A percentile compares a stretch with the other conserved stretches of the same genome.
These are phyloP conservation scores for Poeciliopsis prolifica DNA, from an alignment of 2,113 vertebrate species.

Conservation along the genomic window DNA sequence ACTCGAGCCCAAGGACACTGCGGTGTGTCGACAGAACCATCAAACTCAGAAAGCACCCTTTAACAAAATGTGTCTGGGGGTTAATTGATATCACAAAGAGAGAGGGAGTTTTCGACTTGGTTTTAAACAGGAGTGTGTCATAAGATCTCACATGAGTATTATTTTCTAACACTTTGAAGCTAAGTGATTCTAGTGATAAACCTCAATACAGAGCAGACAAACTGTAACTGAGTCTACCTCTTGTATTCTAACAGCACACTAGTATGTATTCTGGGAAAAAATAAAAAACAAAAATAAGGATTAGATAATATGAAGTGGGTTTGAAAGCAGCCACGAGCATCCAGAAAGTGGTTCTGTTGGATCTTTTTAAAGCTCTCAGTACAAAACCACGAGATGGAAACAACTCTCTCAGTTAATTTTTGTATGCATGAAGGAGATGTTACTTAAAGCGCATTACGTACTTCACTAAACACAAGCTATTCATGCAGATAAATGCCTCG, in stretches of 20 bases:
- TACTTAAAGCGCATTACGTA: conserved; percentile 82
- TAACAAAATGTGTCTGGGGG: conserved; percentile 65
- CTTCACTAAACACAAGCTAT: conserved; percentile 80
- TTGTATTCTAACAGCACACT: conserved; percentile 2
- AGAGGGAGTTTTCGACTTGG: conserved; percentile 54
- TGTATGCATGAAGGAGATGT: conserved; percentile 81
- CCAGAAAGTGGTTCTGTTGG: conserved; percentile 38
- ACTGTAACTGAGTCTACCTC: not conserved
- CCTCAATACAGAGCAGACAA: conserved; percentile 7
- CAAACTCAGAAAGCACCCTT: conserved; percentile 54
- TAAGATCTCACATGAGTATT: conserved; percentile 53
- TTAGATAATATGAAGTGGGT: conserved; percentile 18
- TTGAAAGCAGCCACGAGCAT: conserved; percentile 33
- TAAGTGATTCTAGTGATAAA: conserved; percentile 12
- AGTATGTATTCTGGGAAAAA: not conserved
- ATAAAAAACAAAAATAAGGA: not conserved
- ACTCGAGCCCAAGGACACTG: conserved; percentile 68
- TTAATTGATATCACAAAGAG: conserved; percentile 70
- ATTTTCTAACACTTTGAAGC: conserved; percentile 33
- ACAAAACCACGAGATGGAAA: conserved; percentile 61
- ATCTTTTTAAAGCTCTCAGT: conserved; percentile 39
- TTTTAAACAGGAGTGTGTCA: conserved; percentile 51
- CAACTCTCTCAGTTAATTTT: conserved; percentile 71
- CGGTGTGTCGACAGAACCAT: conserved; percentile 68
- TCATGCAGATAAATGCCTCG: conserved; percentile 83